phyloP scores from a whole-genome alignment of 1,140 invertebrate species.

The Cryptotermes secundus region DNA sequence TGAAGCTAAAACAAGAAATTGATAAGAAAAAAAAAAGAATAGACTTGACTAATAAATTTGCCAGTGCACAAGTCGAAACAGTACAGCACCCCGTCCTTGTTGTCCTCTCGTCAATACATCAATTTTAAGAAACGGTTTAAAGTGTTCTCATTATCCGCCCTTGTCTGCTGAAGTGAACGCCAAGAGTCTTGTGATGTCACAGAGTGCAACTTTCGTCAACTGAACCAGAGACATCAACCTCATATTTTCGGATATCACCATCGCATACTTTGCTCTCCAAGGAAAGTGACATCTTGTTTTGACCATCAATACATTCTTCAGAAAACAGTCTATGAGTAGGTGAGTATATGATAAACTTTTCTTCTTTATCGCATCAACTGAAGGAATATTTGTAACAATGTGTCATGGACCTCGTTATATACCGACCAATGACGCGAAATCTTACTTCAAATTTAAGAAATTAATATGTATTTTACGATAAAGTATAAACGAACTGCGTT shows the following conservation, averaged over 20 bases:
- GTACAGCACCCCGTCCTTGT: neutral
- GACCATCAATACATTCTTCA: neutral
- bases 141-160: too few relatives aligned
- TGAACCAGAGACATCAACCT: too few relatives aligned
- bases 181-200: neutral
- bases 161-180: neutral
- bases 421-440: neutral
- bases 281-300: neutral
- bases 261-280: neutral
- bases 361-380: neutral
- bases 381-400: neutral
- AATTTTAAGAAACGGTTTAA: neutral
- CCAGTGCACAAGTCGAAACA: neutral
- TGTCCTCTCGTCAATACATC: neutral
- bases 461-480: neutral
- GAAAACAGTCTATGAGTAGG: neutral
- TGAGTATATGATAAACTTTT: neutral
- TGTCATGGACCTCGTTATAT: neutral
- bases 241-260: too few relatives aligned
- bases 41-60: neutral
- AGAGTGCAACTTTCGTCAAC: neutral
- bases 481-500: neutral
- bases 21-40: neutral
- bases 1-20: conserved; percentile 1
- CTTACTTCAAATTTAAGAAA: neutral